Evolutionary conservation across 2,113 vertebrate species (phyloP), one percentile per base, ranked within the genome.

Genomic region (Diphyllodes magnificus): DNA sequence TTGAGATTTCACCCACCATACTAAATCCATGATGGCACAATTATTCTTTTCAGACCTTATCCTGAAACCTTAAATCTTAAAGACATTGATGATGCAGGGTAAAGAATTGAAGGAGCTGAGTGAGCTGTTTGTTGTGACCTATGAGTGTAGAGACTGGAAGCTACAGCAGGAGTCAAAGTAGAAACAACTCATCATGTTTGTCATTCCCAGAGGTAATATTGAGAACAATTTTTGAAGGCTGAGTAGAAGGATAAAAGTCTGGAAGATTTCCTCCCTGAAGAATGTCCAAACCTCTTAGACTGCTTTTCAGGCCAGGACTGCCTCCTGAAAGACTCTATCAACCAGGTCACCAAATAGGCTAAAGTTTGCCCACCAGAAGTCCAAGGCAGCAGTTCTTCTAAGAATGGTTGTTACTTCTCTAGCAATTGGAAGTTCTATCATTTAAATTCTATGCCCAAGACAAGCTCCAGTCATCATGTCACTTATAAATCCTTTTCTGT

Each of bases 1-100:
- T 24, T 33, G 15, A 44, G 5, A 70, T 50, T 50, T 54, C 9
- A 22, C 14, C 8, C 3, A 49, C 10, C 10, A 15, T 21, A 64
- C 19, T 35, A 15, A 19, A 21, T 37, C 42, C 7, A 22, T 56
- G 18, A 53, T 5, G 2, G 10, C 21, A 54, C 1, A 1, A 25
- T 49, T 16, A 39, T 28, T 40, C 35, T 57, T 68, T 56, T n/a
- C 17, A 86, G 54, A 78, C 2, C 3, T 35, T 14, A 79, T 21
- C 13, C 21, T 39, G 35, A n/a, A n/a, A 23, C 18, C 5, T 63
- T 27, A 30, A 72, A 15, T 50, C 5, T 50, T 79, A 47, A 40
- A 68, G 30, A 33, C 7, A 14, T 13, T 72, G 61, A 66, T 3
- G 15, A 25, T 20, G 11, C 3, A 4, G 0, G 0, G 35, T 39